Conservation (phyloP, 2,113 vertebrate species). For the Peromyscus maniculatus region DNA sequence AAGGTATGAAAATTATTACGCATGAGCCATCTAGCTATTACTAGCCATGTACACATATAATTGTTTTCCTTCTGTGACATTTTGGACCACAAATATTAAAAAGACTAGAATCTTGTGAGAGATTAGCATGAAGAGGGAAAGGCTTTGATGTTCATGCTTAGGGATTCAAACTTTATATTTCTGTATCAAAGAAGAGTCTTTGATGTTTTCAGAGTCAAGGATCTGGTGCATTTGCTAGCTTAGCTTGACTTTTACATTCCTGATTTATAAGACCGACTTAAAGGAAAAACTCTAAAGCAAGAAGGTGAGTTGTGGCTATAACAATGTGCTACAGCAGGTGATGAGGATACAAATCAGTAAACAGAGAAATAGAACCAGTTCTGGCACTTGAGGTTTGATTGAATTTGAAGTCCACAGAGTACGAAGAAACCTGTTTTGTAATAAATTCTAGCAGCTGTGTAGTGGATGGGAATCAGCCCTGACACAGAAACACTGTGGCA, state of each 20-base stretch:
- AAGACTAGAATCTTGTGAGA: neutral
- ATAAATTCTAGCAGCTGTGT: neutral
- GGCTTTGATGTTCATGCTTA: slow-evolving; percentile 2
- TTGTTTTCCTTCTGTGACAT: neutral
- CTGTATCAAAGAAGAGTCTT: slow-evolving; percentile 20
- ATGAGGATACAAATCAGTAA: neutral
- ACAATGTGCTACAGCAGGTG: neutral
- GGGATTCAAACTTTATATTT: slow-evolving; percentile 35
- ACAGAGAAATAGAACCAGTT: neutral
- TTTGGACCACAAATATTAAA: neutral
- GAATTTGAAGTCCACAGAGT: neutral
- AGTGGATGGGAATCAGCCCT: neutral
- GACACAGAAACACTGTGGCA: neutral
- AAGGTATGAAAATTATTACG: neutral
- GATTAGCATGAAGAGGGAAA: slow-evolving; percentile 47
- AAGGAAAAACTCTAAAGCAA: neutral
- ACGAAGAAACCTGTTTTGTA: neutral
- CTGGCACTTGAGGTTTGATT: neutral
- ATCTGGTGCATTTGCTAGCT: neutral
- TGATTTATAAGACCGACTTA: neutral
- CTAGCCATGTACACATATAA: neutral
- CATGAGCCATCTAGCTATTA: neutral
- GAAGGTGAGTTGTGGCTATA: neutral
- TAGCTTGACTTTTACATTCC: slow-evolving; percentile 45
- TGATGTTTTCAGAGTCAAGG: slow-evolving; percentile 23